Evolutionary conservation across 2,888 invertebrate genomes (phyloP), one percentile per base, ranked within the genome.

Genomic region (Caradrina kadenii): DNA sequence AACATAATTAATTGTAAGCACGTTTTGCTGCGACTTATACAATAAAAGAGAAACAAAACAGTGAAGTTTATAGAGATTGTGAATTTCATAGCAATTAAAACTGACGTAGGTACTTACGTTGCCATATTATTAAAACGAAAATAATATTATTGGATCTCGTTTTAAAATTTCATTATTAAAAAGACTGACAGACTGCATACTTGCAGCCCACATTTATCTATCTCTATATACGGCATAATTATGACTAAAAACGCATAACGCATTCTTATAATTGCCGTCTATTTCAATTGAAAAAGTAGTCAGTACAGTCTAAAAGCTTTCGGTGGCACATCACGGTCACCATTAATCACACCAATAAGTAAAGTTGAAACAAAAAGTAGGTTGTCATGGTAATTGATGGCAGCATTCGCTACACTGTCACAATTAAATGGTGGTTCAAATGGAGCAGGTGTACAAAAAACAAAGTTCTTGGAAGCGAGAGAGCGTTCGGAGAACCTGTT

Each of bases 381-480:
- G 80, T 86, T 89, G 89, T 91, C 91, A 87, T 86, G 82, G 84
- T 92, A 91, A 93, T 92, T 92, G 90, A 93, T 93, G 89, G 89
- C 86, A 86, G 85, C 88, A 89, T 90, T 91, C 82, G 87, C 84
- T 79, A 65, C 68, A 79, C 85, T 87, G 87, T 88, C 88, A 91
- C 91, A 90, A 91, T 91, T 92, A 91, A 91, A 90, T 84, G 85
- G 70, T 85, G 86, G 82, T 84, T 88, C 89, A 88, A 90, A 93
- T 89, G 87, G 87, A 89, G 90, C 93, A 94, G 94, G 93, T 94
- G 93, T 83, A 83, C 87, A 87, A 90, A 88, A 90, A 88, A 86
- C 80, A 64, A 82, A 85, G 72, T 92, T 91, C 91, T 89, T 88
- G 88, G 91, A 93, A 92, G 84, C 88, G 88, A 90, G 89, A 90